A percentile compares a stretch with the other conserved stretches of the same genome.
Conservation (phyloP, 1,140 invertebrate genomes). For the Plectrocnemia conspersa region DNA sequence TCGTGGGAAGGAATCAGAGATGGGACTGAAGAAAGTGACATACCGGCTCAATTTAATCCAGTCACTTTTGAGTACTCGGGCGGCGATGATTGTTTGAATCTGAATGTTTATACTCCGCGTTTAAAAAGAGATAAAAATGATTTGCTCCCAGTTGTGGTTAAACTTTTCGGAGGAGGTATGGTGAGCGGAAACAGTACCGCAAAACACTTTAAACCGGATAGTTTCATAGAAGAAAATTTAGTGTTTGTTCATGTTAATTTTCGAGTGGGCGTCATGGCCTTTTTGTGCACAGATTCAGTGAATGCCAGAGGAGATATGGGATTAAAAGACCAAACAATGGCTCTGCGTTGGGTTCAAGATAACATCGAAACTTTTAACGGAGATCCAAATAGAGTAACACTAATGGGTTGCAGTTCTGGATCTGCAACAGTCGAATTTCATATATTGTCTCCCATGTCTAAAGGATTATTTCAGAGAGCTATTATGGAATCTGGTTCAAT, state of each 20-base stretch:
- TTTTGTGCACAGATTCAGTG: slow-evolving; percentile 25
- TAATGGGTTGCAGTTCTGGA: slow-evolving; percentile 46
- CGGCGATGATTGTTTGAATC: slow-evolving; percentile 44
- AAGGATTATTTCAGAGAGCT: slow-evolving; percentile 51
- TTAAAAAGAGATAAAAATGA: background rate
- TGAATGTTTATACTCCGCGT: slow-evolving; percentile 39
- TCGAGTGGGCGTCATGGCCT: slow-evolving; percentile 27
- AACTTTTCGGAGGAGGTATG: slow-evolving; percentile 39
- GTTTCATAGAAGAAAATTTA: slow-evolving; percentile 45
- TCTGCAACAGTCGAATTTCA: slow-evolving; percentile 42
- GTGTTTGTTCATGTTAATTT: slow-evolving; percentile 55
- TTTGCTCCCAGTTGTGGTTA: slow-evolving; percentile 38
- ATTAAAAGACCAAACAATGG: slow-evolving; percentile 35
- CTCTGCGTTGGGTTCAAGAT: slow-evolving; percentile 35
- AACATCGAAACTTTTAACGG: slow-evolving; percentile 37
- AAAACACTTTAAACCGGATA: slow-evolving; percentile 38
- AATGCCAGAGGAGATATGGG: slow-evolving; percentile 35
- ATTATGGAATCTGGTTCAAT: slow-evolving; percentile 59
- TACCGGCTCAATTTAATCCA: slow-evolving; percentile 36
- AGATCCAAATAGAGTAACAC: slow-evolving; percentile 39
- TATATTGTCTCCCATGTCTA: slow-evolving; percentile 40
- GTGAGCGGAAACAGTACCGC: slow-evolving; percentile 29
- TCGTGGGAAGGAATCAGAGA: slow-evolving; percentile 11
- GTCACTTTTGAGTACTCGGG: slow-evolving; percentile 26
- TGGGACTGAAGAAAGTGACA: slow-evolving; percentile 36